Evolutionary conservation across 2,113 vertebrate genomes (phyloP).

Genomic region (Grammomys dolichurus): DNA sequence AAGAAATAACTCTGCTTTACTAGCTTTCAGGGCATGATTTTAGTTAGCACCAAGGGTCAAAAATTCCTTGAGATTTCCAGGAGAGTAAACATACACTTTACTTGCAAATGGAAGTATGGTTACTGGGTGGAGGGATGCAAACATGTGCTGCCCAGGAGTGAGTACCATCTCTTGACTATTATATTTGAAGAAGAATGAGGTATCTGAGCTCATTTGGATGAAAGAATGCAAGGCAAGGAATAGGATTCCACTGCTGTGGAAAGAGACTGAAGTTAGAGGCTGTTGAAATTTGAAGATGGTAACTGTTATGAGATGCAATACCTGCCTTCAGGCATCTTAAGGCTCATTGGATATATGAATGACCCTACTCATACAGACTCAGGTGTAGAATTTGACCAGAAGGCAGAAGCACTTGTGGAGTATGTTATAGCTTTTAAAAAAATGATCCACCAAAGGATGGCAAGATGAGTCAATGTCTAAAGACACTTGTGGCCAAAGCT

Average conservation of each 20-base stretch:
- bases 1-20: neutral
- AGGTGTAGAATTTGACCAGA: neutral
- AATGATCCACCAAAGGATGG: neutral
- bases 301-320: neutral
- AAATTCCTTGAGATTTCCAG: neutral
- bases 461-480: neutral
- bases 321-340: neutral
- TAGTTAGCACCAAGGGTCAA: neutral
- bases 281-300: neutral
- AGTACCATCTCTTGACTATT: neutral
- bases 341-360: neutral
- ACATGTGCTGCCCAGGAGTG: neutral
- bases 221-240: neutral
- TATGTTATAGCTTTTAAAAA: neutral
- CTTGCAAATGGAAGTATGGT: neutral
- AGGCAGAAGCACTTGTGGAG: neutral
- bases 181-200: neutral
- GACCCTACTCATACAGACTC: neutral
- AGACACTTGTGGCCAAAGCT: neutral
- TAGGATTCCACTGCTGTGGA: neutral
- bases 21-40: neutral
- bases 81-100: neutral
- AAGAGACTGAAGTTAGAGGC: neutral
- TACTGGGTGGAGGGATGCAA: neutral
- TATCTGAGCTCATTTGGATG: slow-evolving; percentile 1